Evolutionary conservation across 2,797 vertebrate genomes (phyloP).

Genomic region (Chelidonichthys spinosus): DNA sequence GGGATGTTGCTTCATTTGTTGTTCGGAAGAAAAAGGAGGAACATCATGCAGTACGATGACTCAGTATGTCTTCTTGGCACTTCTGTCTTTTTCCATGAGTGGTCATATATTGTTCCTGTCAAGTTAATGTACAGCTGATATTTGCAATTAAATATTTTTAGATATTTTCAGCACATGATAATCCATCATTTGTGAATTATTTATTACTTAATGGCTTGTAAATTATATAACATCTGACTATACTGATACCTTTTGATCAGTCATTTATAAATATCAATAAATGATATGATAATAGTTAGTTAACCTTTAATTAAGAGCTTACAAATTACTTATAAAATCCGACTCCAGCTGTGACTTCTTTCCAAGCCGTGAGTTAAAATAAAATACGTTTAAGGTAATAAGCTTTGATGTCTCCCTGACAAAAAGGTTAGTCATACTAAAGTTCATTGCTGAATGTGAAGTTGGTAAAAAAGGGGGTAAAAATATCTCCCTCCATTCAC

Average conservation of each 20-base stretch:
- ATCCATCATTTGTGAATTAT: background rate
- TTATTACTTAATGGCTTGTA: background rate
- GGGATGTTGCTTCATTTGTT: background rate
- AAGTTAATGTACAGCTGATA: too few relatives aligned
- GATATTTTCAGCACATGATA: background rate
- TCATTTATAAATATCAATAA: background rate
- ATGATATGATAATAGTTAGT: background rate
- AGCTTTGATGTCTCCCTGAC: background rate
- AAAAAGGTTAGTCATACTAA: background rate
- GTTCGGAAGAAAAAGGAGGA: slow-evolving; percentile 11
- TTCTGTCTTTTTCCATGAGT: background rate
- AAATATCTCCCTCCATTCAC: background rate
- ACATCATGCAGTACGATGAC: background rate
- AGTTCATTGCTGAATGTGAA: background rate
- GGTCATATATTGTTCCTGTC: too few relatives aligned
- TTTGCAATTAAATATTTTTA: background rate
- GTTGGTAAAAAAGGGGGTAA: background rate
- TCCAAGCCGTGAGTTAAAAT: background rate
- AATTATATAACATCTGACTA: background rate
- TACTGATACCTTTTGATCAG: background rate
- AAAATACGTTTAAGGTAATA: background rate
- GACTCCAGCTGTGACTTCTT: background rate
- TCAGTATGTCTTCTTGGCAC: background rate
- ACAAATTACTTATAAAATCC: background rate
- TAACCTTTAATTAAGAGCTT: background rate